These are phyloP conservation scores for Tipula confusa DNA, from an alignment of 2,888 invertebrate genomes.

Conservation along the genomic window DNA sequence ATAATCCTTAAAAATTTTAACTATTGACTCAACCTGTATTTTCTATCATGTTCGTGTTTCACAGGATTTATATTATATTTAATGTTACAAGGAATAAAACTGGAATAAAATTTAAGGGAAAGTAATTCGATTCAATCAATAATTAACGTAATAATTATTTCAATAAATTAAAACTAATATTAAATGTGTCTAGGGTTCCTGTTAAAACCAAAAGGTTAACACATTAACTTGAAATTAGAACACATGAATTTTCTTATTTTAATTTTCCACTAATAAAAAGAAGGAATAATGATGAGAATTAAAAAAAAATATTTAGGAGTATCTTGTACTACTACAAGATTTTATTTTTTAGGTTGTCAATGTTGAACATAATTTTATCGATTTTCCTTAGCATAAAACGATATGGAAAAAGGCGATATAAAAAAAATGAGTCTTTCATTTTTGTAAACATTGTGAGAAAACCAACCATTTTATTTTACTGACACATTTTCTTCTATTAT, in stretches of 20 bases:
- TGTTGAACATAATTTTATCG: constrained; percentile 20
- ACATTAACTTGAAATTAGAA: background rate
- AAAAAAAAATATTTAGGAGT: background rate
- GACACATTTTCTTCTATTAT: background rate
- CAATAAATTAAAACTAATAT: background rate
- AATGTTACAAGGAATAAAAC: background rate
- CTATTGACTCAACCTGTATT: background rate
- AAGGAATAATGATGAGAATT: background rate
- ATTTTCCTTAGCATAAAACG: background rate
- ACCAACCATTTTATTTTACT: background rate
- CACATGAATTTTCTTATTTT: background rate
- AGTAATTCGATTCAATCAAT: background rate
- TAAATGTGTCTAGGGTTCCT: background rate
- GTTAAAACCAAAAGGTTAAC: background rate
- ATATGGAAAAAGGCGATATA: background rate
- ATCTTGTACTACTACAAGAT: background rate
- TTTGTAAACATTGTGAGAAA: background rate
- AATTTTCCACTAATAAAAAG: background rate
- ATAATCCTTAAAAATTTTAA: background rate
- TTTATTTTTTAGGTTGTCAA: background rate
- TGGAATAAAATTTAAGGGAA: background rate
- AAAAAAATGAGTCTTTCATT: background rate
- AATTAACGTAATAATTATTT: background rate
- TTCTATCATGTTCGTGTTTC: background rate
- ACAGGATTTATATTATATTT: background rate